These are phyloP conservation scores for Ectemnius cavifrons DNA, from an alignment of 2,888 invertebrate species.

Conservation along the genomic window DNA sequence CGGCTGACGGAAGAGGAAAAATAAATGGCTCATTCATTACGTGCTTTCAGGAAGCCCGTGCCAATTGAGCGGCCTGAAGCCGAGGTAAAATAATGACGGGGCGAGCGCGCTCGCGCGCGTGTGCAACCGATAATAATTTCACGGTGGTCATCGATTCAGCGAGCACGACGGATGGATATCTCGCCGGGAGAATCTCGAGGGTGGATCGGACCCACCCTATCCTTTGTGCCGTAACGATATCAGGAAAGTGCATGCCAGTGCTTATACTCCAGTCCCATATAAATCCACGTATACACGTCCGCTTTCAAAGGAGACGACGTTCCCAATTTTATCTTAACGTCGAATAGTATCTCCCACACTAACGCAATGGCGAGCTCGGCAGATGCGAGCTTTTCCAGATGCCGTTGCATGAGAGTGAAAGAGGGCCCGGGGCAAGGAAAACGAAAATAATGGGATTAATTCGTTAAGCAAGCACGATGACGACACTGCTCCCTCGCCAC, in stretches of 20 bases:
- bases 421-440: constrained; percentile 20
- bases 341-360: constrained; percentile 51
- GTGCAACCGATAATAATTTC: constrained; percentile 40
- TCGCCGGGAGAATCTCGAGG: constrained; percentile 30
- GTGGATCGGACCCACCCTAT: constrained; percentile 24
- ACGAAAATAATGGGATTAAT: constrained; percentile 62
- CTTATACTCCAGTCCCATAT: constrained; percentile 31
- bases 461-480: constrained; percentile 51
- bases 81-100: constrained; percentile 34
- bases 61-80: constrained; percentile 35
- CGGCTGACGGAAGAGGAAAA: background rate
- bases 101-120: constrained; percentile 1
- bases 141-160: constrained; percentile 43
- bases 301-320: constrained; percentile 35
- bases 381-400: constrained; percentile 63
- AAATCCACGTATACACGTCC: constrained; percentile 49
- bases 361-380: constrained; percentile 12
- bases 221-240: constrained; percentile 51
- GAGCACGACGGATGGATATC: constrained; percentile 47
- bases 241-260: constrained; percentile 41
- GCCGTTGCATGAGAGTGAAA: constrained; percentile 27
- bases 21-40: constrained; percentile 28
- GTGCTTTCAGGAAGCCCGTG: constrained; percentile 46
- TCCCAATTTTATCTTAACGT: constrained; percentile 65
- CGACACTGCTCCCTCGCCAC: constrained; percentile 33